Percentiles rank a stretch among this genome's conserved stretches.
phyloP scores from a whole-genome alignment of 2,797 vertebrate species.

The Acestrorhynchus altus region DNA sequence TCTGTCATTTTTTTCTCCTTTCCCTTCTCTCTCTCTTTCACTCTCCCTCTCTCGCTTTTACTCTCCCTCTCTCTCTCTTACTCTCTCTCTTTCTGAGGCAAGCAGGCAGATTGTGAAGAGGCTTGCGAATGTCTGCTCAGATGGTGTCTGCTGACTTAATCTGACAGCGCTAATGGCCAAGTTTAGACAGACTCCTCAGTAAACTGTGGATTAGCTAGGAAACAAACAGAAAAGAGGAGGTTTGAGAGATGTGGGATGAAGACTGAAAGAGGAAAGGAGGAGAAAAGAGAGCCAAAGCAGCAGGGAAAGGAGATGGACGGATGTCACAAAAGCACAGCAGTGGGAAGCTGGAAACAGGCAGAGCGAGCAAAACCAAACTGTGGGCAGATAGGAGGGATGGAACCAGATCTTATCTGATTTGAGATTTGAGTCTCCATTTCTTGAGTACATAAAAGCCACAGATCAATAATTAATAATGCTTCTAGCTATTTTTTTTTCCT shows the following conservation, averaged over 20 bases:
- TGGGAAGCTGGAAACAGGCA: not conserved
- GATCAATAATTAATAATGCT: conserved; percentile 28
- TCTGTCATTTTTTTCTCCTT: not conserved
- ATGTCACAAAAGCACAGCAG: not conserved
- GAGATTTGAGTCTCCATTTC: conserved; percentile 6
- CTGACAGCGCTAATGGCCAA: conserved; percentile 51
- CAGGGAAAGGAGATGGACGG: not conserved
- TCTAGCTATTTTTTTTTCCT: not conserved
- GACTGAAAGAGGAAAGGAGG: not conserved
- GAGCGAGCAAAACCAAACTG: not conserved
- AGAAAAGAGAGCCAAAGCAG: not conserved
- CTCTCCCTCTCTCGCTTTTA: not conserved
- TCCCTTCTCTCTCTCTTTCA: not conserved
- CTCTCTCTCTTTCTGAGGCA: conserved; percentile 30
- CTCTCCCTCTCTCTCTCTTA: conserved; percentile 4
- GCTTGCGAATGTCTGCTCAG: conserved; percentile 34
- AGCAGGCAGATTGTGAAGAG: conserved; percentile 46
- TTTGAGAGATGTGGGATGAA: not conserved
- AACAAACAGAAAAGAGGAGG: not conserved
- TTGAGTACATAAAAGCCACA: conserved; percentile 6
- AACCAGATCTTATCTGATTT: conserved; percentile 29
- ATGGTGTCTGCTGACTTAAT: conserved; percentile 56
- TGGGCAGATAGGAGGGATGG: conserved; percentile 4
- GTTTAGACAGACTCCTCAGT: conserved; percentile 33
- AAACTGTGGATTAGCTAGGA: conserved; percentile 14